phyloP scores from a whole-genome alignment of 2,888 invertebrate genomes.

The Lycia hirtaria region DNA sequence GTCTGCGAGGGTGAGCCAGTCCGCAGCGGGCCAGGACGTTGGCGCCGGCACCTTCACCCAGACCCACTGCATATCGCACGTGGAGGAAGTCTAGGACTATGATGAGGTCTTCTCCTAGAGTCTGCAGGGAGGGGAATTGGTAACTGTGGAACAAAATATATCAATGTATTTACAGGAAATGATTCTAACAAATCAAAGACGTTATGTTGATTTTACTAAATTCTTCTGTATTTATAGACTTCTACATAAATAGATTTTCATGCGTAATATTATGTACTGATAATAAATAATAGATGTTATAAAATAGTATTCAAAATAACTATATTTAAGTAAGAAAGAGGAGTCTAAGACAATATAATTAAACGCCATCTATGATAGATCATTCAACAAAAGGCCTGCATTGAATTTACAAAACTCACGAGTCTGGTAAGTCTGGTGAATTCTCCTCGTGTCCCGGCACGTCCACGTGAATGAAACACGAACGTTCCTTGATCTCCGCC shows the following conservation, averaged over 20 bases:
- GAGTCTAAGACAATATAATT: no score
- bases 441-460: constrained; percentile 95
- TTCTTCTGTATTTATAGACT: no score
- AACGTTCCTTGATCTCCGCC: constrained; percentile 93
- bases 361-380: no score
- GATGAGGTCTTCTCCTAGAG: constrained; percentile 92
- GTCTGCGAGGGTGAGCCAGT: constrained; percentile 91
- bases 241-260: no score
- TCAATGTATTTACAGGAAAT: background rate
- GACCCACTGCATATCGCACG: constrained; percentile 92
- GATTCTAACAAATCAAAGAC: background rate
- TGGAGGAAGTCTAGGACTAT: constrained; percentile 93
- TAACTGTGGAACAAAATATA: constrained; percentile 78
- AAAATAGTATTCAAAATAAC: no score
- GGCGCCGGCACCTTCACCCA: constrained; percentile 95
- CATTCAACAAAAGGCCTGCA: no score
- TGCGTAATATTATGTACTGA: no score
- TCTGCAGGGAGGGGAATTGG: constrained; percentile 92
- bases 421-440: constrained; percentile 90
- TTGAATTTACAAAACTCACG: constrained; percentile 80
- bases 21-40: constrained; percentile 94
- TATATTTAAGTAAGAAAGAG: no score
- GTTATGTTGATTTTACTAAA: no score
- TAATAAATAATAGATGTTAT: background rate
- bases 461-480: constrained; percentile 95